Base-by-base conservation (phyloP, 2,888 invertebrate species). In the Osmoderma eremita region DNA sequence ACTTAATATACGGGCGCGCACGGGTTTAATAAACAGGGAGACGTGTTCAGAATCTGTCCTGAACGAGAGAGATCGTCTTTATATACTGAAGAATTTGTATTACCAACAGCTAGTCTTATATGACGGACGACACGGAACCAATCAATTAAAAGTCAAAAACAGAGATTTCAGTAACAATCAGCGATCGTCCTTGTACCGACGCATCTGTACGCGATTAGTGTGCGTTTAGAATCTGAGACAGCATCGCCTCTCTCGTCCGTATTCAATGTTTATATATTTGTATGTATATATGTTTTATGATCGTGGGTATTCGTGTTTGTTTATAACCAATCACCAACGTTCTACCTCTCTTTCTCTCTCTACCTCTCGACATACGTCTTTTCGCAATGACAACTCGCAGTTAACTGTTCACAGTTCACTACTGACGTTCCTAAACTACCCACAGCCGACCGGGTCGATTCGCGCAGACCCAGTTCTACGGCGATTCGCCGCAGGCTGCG, bases 361-460 rank as follows among this genome's bases (percentile, higher is more conserved):
- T 30, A 6, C 10, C 30, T 30, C 30, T 6, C 5, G 8, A 30
- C 45, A 63, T 63, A 68, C 67, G 67, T 69, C 70, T 61, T 67
- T 67, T 70, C 74, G 56, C 69, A 56, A 36, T 54, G 70, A 71
- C 63, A 70, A 73, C 76, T 78, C 77, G 76, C 71, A 75, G 75
- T 77, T 73, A 74, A 79, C 79, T 79, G 77, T 72, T 70, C 69
- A 53, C 53, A 67, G 65, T 76, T 72, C 73, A 71, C 71, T 69
- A 63, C 66, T 72, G 71, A 73, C 67, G 73, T 72, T 73, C 74
- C 73, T 72, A 76, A 75, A 72, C 72, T 73, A 75, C 70, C 70
- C 56, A 53, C 53, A 38, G 73, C 72, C 75, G 74, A 70, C 70
- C 65, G 76, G 79, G 79, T 80, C 80, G 78, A 80, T 80, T 78